These are phyloP conservation scores for Drosophila paucipuncta DNA, from an alignment of 2,888 invertebrate genomes.

Conservation along the genomic window DNA sequence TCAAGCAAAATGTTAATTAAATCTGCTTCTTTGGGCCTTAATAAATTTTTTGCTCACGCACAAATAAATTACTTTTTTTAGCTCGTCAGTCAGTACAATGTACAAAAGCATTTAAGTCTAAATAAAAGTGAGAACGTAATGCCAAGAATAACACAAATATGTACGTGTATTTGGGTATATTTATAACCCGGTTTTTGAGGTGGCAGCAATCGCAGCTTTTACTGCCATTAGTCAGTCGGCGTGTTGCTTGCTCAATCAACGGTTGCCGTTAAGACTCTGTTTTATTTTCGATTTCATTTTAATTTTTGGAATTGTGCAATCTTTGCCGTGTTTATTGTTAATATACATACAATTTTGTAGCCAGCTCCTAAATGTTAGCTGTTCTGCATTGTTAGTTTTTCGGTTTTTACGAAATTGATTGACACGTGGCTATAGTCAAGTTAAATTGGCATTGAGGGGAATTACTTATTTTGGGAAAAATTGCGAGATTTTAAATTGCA, in stretches of 20 bases:
- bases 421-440: background rate
- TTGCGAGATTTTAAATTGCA: background rate
- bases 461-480: background rate
- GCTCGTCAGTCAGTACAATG: background rate
- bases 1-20: constrained; percentile 36
- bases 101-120: constrained; percentile 1
- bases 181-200: constrained; percentile 32
- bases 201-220: constrained; percentile 18
- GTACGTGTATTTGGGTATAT: background rate
- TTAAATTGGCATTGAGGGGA: background rate
- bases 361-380: background rate
- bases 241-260: constrained; percentile 42
- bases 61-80: constrained; percentile 1
- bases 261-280: constrained; percentile 7
- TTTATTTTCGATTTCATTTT: constrained; percentile 45
- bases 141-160: constrained; percentile 11
- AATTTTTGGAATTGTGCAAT: constrained; percentile 34
- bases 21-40: constrained; percentile 38
- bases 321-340: background rate
- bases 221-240: constrained; percentile 3
- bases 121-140: constrained; percentile 28
- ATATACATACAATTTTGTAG: background rate
- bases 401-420: background rate
- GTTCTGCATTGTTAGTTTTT: background rate
- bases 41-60: constrained; percentile 36